These are phyloP conservation scores for Echinops telfairi DNA, from an alignment of 2,113 vertebrate genomes.

Conservation along the genomic window DNA sequence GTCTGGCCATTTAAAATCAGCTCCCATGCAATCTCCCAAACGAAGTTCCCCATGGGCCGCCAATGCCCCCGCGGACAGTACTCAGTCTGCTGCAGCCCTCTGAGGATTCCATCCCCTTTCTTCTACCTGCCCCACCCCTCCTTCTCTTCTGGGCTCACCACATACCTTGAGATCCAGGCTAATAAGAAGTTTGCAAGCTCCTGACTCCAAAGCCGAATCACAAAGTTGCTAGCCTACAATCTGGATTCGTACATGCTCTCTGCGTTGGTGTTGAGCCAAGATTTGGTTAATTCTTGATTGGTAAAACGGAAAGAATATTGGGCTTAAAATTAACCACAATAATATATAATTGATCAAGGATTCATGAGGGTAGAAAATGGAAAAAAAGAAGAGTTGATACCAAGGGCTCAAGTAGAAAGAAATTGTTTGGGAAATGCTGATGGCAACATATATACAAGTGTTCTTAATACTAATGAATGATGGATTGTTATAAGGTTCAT, in stretches of 20 bases:
- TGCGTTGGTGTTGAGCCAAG: background rate
- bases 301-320: slow-evolving; percentile 4
- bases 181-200: slow-evolving; percentile 5
- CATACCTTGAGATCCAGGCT: background rate
- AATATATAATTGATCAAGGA: no score
- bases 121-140: background rate
- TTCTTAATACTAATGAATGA: no score
- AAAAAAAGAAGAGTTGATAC: no score
- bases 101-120: background rate
- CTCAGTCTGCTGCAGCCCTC: background rate
- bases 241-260: background rate
- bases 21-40: background rate
- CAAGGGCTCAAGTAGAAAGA: no score
- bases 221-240: slow-evolving; percentile 14
- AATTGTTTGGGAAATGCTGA: no score
- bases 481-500: no score
- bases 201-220: slow-evolving; percentile 36
- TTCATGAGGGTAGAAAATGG: no score
- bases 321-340: background rate
- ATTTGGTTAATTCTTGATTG: slow-evolving; percentile 8
- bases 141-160: background rate
- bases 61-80: background rate
- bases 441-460: no score
- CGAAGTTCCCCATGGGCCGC: background rate
- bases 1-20: slow-evolving; percentile 41